Conservation (phyloP, 2,113 vertebrate genomes). For the Sigmodon hispidus region DNA sequence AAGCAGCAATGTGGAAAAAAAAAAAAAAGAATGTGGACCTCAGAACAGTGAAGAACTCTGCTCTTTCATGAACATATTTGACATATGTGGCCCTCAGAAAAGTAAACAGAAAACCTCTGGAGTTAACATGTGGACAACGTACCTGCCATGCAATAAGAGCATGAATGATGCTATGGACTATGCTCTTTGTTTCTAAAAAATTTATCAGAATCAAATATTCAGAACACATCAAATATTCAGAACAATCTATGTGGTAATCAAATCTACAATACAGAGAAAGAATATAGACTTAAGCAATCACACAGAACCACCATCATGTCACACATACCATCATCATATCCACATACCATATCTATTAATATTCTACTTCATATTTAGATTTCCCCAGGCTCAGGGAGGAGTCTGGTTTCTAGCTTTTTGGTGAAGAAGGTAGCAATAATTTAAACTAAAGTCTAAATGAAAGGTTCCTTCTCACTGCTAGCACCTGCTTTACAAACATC, state of each 20-base stretch:
- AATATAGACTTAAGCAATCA: background rate
- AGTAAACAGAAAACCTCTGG: background rate
- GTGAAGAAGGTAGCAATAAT: background rate
- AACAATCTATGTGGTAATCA: background rate
- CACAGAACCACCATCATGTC: background rate
- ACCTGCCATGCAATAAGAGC: background rate
- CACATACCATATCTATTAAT: background rate
- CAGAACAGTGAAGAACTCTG: background rate
- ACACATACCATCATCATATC: too few relatives aligned
- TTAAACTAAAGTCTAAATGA: background rate
- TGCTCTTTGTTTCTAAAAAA: background rate
- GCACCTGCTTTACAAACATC: background rate
- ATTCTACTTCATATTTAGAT: background rate
- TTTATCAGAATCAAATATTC: background rate
- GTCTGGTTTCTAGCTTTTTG: background rate
- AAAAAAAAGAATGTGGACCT: background rate
- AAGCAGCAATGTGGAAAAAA: background rate
- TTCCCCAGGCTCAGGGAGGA: background rate
- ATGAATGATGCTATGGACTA: background rate
- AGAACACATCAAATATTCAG: background rate
- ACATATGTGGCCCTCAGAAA: background rate
- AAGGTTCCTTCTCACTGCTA: background rate
- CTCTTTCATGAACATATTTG: background rate
- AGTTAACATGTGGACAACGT: background rate
- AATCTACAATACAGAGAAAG: background rate